Evolutionary conservation across 1,140 invertebrate genomes (phyloP), one percentile per base, ranked within the genome.

Genomic region (Hydropsyche tenuis): DNA sequence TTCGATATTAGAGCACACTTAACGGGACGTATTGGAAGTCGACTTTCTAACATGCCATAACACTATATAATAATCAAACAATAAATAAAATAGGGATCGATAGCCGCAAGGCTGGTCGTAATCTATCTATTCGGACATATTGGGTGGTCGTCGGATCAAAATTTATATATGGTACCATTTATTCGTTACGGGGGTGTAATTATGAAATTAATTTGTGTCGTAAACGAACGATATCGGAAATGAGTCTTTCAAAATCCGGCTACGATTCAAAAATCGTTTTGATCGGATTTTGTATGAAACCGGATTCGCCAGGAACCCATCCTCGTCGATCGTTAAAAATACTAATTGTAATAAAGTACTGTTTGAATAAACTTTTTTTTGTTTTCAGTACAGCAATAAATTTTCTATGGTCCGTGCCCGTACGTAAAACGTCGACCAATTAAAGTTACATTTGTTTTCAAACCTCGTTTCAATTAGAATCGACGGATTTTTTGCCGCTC

Each of bases 381-480:
- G 30, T 4, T 37, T 37, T 37, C 30, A 53, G 20, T 53, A 20
- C 16, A 16, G 56, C 56, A 23, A 60, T 27, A 23, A 27, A 25
- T 60, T 60, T 60, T 7, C 4, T 23, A 60, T 60, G 56, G 23
- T 60, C 25, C 23, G 23, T 60, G 23, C 5, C 12, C 37, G 37
- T 43, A 43, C n/a, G n/a, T n/a, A n/a, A n/a, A 43, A 43, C 4
- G 16, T 48, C 45, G 14, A 25, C 56, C 23, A 23, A 60, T 60
- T 60, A 60, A 60, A 23, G 23, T 27, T 25, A 25, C 56, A 60
- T 25, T 60, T 60, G 23, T 60, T 60, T 60, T 60, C 20, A 60
- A 60, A 25, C 12, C 11, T 48, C 16, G 45, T 37, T 53, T 53
- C 48, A 53, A 53, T 53, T 53, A 53, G 20, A 48, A 53, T 18